These are phyloP conservation scores for Pseudomyrmex concolor DNA, from an alignment of 1,140 invertebrate genomes.

Conservation along the genomic window DNA sequence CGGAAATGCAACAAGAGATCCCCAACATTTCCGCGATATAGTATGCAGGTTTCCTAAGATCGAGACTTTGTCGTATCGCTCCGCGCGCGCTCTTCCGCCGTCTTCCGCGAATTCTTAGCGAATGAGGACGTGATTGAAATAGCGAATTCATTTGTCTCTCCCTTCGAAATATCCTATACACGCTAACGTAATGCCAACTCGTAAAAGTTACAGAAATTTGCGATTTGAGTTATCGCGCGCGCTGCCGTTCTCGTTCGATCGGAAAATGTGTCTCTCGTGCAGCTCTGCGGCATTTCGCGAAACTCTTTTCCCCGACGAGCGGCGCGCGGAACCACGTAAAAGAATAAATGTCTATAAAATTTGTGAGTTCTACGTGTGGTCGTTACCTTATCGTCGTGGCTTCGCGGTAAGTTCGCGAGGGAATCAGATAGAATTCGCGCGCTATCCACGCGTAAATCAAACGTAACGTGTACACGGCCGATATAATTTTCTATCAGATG, in stretches of 20 bases:
- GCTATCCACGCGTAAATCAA: conserved; percentile 57
- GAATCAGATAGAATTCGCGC: conserved; percentile 42
- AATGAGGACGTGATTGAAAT: conserved; percentile 5
- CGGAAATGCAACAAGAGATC: conserved; percentile 65
- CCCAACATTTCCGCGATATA: conserved; percentile 40
- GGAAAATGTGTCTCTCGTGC: too few relatives aligned
- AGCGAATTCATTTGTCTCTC: conserved; percentile 10
- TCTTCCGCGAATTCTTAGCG: not conserved
- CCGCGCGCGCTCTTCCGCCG: not conserved
- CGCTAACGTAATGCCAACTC: not conserved
- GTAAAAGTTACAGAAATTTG: not conserved
- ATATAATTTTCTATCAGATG: conserved; percentile 58
- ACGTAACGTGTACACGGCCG: conserved; percentile 2
- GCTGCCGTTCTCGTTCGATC: too few relatives aligned
- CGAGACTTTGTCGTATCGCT: conserved; percentile 1
- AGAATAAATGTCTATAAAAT: conserved; percentile 65
- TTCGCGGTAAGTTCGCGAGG: conserved; percentile 57
- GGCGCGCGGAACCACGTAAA: conserved; percentile 36
- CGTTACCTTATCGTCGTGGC: conserved; percentile 60
- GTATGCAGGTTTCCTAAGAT: conserved; percentile 18
- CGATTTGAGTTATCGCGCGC: too few relatives aligned
- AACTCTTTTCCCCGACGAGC: not conserved
- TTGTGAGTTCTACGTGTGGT: conserved; percentile 67
- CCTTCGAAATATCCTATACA: not conserved
- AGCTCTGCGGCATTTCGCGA: not conserved